Conservation (phyloP, 2,113 vertebrate genomes). For the Mus musculus region DNA sequence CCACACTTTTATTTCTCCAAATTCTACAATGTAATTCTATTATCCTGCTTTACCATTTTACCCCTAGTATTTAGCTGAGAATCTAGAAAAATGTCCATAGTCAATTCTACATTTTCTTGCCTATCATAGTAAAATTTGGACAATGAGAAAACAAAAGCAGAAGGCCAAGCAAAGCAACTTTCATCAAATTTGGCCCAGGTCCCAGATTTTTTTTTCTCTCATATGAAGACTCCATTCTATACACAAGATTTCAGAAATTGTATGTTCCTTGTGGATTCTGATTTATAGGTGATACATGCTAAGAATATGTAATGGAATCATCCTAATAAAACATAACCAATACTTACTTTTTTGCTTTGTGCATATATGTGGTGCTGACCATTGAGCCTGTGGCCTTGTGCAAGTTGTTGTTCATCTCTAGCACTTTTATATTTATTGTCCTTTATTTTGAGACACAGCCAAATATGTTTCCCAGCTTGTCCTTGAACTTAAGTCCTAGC, state of each 20-base stretch:
- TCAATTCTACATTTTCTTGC: not conserved
- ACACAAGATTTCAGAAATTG: not conserved
- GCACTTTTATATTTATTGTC: not conserved
- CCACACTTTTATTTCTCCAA: not conserved
- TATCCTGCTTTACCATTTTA: not conserved
- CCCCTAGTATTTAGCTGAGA: not conserved
- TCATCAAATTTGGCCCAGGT: constrained; percentile 1
- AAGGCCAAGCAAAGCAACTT: not conserved
- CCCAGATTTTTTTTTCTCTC: not conserved
- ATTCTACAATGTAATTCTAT: not conserved
- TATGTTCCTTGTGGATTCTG: not conserved
- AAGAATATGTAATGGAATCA: not conserved
- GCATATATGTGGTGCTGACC: not conserved
- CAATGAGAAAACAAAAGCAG: not conserved
- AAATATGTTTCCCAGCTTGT: not conserved
- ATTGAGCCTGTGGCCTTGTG: not conserved
- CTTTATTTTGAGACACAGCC: not conserved
- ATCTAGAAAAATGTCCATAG: not conserved
- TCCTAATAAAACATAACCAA: not conserved
- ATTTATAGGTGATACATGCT: not conserved
- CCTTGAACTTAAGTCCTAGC: not conserved
- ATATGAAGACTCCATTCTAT: not conserved
- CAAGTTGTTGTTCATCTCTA: not conserved
- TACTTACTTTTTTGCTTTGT: not conserved
- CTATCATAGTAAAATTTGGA: not conserved